These are phyloP conservation scores for Oncorhynchus masou DNA, from an alignment of 2,113 vertebrate species.

Conservation along the genomic window DNA sequence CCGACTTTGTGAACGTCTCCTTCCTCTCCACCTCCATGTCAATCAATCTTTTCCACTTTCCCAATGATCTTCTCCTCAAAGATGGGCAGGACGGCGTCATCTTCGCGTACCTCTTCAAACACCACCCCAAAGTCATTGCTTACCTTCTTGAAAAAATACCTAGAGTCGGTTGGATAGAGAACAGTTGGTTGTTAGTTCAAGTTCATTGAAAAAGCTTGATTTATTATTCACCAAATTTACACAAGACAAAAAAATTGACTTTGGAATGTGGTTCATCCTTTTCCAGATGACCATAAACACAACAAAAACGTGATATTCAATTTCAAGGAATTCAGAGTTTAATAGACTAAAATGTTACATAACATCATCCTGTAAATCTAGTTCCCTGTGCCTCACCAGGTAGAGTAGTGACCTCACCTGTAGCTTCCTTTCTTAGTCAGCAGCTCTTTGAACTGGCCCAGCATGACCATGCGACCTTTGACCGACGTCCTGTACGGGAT, in stretches of 20 bases:
- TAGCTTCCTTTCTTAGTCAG: constrained; percentile 97
- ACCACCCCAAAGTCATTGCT: constrained; percentile 94
- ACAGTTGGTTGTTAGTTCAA: neutral
- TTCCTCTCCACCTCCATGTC: constrained; percentile 45
- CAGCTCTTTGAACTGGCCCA: constrained; percentile 97
- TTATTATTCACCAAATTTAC: too few relatives aligned
- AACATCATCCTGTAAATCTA: neutral
- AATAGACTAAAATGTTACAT: too few relatives aligned
- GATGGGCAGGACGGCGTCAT: constrained; percentile 87
- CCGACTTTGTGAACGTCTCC: neutral
- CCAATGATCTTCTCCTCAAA: constrained; percentile 94
- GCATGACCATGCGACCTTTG: constrained; percentile 84
- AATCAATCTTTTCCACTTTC: constrained; percentile 95
- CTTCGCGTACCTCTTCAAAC: constrained; percentile 93
- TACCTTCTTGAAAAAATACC: constrained; percentile 98
- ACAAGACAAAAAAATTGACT: neutral
- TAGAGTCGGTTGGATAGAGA: constrained; percentile 41
- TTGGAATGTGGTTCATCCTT: neutral
- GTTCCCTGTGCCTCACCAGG: neutral
- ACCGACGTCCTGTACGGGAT: constrained; percentile 93
- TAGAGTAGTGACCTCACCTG: constrained; percentile 75
- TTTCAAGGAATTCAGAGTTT: too few relatives aligned
- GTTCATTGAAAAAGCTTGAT: too few relatives aligned
- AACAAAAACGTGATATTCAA: too few relatives aligned
- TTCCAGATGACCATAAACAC: neutral